phyloP scores from a whole-genome alignment of 2,888 invertebrate genomes.

The Acronicta psi region DNA sequence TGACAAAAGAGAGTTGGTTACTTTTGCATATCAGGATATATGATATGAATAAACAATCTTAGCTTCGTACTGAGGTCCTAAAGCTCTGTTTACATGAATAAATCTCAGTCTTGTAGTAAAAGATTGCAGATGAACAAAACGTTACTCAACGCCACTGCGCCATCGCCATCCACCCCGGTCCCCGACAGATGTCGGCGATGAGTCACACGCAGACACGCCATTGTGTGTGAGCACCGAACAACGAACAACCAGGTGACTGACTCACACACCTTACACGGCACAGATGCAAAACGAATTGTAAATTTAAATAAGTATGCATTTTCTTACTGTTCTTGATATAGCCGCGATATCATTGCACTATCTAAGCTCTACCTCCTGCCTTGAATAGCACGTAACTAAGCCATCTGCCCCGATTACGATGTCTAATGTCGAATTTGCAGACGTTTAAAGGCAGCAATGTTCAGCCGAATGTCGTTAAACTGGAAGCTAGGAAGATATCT shows the following conservation, averaged over 20 bases:
- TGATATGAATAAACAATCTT: conserved; percentile 19
- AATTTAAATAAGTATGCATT: conserved; percentile 20
- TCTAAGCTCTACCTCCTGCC: too few species aligned
- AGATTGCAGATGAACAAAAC: conserved; percentile 38
- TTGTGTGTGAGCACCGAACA: conserved; percentile 29
- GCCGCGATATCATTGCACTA: too few species aligned
- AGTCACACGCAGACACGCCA: conserved; percentile 40
- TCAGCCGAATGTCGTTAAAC: too few species aligned
- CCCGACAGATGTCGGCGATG: conserved; percentile 52
- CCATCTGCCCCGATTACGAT: too few species aligned
- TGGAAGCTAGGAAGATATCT: too few species aligned
- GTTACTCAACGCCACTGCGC: conserved; percentile 2
- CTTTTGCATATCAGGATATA: too few species aligned
- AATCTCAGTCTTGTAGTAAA: conserved; percentile 30
- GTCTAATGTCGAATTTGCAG: too few species aligned
- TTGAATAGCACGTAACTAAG: too few species aligned
- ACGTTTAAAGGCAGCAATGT: too few species aligned
- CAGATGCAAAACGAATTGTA: conserved; percentile 38
- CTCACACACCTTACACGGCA: conserved; percentile 49
- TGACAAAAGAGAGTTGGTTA: too few species aligned
- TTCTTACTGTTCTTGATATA: conserved; percentile 1
- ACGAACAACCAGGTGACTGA: conserved; percentile 49
- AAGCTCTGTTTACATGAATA: conserved; percentile 30
- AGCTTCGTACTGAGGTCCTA: conserved; percentile 5
- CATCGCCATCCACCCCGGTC: conserved; percentile 1